Base-by-base conservation (phyloP, 2,113 vertebrate species). In the Tachycineta bicolor region DNA sequence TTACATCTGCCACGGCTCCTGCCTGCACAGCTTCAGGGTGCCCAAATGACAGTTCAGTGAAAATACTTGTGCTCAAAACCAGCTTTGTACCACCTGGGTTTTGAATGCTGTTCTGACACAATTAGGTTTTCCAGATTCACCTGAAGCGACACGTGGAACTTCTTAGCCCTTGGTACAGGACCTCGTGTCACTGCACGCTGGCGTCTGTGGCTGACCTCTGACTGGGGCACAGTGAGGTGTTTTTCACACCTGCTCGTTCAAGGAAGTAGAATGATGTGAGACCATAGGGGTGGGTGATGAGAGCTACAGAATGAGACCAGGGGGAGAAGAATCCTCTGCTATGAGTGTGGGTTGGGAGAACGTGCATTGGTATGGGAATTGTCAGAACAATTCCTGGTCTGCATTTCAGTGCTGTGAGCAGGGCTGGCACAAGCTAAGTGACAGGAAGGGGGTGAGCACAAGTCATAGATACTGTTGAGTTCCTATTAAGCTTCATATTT, bases 281-380 rank as follows among this genome's bases (percentile, higher is more conserved):
- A n/a, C 58, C 33, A 5, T 1, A 34, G 56, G 29, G 39, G 52
- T 50, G n/a, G 14, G 13, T 78, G 56, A 28, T n/a, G 74, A 58
- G 58, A 83, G 65, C 63, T 59, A 46, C 84, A 41, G 56, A n/a
- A 22, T 23, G 26, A 62, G 85, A 67, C 10, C 3, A 19, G 11
- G n/a, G 53, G 67, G 14, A 81, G 53, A 43, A 49, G 37, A 76
- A 34, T 68, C 41, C 64, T 73, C 25, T 1, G 12, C 77, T 52
- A 18, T 11, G 44, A 68, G 19, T 13, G 26, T 5, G 8, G 37
- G 22, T 3, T 47, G 44, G 55, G 43, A 62, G 29, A 65, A 31
- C 11, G 0, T 17, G 5, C 25, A 10, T 41, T 19, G 10, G 0
- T 6, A 5, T 4, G 4, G 74, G 87, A 59, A 39, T 37, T 75